phyloP scores from a whole-genome alignment of 2,113 vertebrate species.

The Chaenocephalus aceratus region DNA sequence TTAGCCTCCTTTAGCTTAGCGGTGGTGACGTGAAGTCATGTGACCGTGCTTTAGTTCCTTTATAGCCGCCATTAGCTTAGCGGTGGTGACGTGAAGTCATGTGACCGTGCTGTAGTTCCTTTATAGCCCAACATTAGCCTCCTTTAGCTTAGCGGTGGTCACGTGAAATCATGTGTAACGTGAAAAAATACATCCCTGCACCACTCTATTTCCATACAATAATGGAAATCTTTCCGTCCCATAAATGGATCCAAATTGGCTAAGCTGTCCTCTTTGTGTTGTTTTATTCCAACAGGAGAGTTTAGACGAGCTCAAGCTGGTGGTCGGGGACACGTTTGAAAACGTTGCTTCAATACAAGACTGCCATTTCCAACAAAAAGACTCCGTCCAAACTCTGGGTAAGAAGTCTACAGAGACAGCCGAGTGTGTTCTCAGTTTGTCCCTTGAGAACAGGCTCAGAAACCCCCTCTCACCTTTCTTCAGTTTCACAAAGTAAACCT shows the following conservation, averaged over 20 bases:
- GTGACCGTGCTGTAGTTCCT: too few relatives aligned
- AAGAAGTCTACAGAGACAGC: slow-evolving; percentile 35
- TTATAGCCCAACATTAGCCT: too few relatives aligned
- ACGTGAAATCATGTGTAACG: too few relatives aligned
- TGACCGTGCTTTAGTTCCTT: too few relatives aligned
- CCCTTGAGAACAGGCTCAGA: slow-evolving; percentile 1
- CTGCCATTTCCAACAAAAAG: slow-evolving; percentile 95
- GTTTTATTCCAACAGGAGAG: slow-evolving; percentile 84
- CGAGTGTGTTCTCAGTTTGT: slow-evolving; percentile 19
- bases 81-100: too few relatives aligned
- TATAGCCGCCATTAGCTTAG: too few relatives aligned
- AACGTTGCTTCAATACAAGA: slow-evolving; percentile 93
- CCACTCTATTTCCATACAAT: too few relatives aligned
- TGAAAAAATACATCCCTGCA: too few relatives aligned
- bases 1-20: too few relatives aligned
- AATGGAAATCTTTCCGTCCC: not conserved
- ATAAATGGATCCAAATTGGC: slow-evolving; percentile 1
- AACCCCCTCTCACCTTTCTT: not conserved
- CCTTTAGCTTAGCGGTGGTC: too few relatives aligned
- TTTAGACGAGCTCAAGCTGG: slow-evolving; percentile 94
- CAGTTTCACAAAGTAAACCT: slow-evolving; percentile 44
- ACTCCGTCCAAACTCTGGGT: slow-evolving; percentile 90
- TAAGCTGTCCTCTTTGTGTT: slow-evolving; percentile 4
- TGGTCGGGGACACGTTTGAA: slow-evolving; percentile 90
- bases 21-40: too few relatives aligned